Evolutionary conservation across 2,888 invertebrate species (phyloP), one percentile per base, ranked within the genome.

Genomic region (Asteroscopus sphinx): DNA sequence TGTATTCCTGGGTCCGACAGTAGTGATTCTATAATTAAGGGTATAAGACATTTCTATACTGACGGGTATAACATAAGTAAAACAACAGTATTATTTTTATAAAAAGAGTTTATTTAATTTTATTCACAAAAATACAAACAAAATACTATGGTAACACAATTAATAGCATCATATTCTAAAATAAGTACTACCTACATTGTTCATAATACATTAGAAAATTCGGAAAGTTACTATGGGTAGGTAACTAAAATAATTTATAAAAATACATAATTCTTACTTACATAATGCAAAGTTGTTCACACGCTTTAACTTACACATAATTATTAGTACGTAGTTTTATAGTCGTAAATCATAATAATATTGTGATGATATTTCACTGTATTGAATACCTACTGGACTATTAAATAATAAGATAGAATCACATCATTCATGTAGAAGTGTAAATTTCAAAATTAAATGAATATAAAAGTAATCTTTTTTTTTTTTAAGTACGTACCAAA

Each of bases 51-150:
- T 25, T 4, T 4, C 25, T 4, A 3, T 25, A 25, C 25, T 25
- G 3, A 4, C 6, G 25, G 25, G 25, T 25, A 25, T n/a, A n/a
- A n/a, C n/a, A n/a, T n/a, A n/a, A n/a, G n/a, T 21, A 4, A 21
- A 21, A 21, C 21, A 4, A 21, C 28, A 25, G 6, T n/a, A 17
- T 36, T 44, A 65, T 47, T 47, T 21, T 21, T 21, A 3, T 0
- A 6, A 21, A 60, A 68, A 62, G 48, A 59, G 25, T 13, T 21
- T 53, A 45, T 75, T 13, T 21, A 51, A 45, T 75, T 57, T 75
- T 73, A 71, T 60, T 70, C 70, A 73, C 67, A 73, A 73, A 75
- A 75, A 68, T 65, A 75, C 65, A 71, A 68, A 73, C 54, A 28
- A 61, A 62, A 33, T 63, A 63, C 63, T 58, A 16, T 68, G 53